Conservation (phyloP, 30 jellyfish, hydroid and myxozoan genomes). For the Nemopilema nomurai region DNA sequence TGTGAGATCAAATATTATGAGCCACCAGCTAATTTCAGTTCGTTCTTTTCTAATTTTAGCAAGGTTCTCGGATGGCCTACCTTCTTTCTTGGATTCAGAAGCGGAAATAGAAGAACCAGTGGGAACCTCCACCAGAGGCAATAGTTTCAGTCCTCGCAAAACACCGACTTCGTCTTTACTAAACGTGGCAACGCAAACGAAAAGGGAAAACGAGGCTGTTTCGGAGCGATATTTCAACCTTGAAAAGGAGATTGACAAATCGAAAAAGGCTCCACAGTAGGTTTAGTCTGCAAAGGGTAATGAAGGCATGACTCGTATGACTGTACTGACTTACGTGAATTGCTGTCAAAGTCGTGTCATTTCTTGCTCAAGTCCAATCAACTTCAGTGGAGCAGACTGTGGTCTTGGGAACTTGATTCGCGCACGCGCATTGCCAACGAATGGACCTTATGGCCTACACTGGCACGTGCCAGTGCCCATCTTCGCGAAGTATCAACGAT, state of each 20-base stretch:
- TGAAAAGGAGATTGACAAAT: constrained; percentile 15
- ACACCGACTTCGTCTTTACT: constrained; percentile 17
- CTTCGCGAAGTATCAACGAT: too few relatives aligned
- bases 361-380: too few relatives aligned
- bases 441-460: too few relatives aligned
- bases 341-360: too few relatives aligned
- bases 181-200: constrained; percentile 45
- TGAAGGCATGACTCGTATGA: too few relatives aligned
- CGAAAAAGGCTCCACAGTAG: background rate
- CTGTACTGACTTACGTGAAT: too few relatives aligned
- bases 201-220: background rate
- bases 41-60: constrained; percentile 18
- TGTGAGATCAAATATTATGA: too few relatives aligned
- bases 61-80: constrained; percentile 62
- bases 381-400: too few relatives aligned
- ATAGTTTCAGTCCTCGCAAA: constrained; percentile 77
- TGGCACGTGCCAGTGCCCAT: too few relatives aligned
- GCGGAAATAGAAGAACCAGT: constrained; percentile 89
- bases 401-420: too few relatives aligned
- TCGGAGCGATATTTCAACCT: constrained; percentile 39
- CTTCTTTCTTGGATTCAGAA: constrained; percentile 67
- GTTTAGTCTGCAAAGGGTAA: too few relatives aligned
- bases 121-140: constrained; percentile 91
- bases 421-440: too few relatives aligned
- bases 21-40: background rate